phyloP scores from a whole-genome alignment of 2,797 vertebrate genomes.

The Manis crassicaudata region DNA sequence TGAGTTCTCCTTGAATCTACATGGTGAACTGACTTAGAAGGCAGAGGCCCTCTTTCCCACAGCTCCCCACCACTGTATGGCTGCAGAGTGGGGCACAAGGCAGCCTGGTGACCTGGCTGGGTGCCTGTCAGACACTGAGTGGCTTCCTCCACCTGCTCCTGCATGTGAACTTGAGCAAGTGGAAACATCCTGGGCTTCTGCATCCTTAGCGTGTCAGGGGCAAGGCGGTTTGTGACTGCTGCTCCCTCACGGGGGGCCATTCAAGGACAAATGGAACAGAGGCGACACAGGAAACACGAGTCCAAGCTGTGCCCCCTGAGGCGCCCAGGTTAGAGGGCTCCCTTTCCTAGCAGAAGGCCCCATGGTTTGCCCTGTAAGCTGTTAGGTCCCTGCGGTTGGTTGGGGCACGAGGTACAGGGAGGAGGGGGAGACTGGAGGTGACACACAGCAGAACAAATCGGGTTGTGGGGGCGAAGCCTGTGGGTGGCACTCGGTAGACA shows the following conservation, averaged over 20 bases:
- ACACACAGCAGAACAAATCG: background rate
- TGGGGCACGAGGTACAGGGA: background rate
- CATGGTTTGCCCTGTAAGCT: background rate
- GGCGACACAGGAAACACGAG: background rate
- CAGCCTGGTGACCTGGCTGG: background rate
- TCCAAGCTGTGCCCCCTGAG: background rate
- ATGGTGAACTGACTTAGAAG: background rate
- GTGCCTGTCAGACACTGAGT: background rate
- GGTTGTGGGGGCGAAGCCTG: background rate
- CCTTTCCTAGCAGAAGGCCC: background rate
- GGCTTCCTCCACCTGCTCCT: background rate
- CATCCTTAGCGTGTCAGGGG: background rate
- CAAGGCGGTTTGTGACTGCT: background rate
- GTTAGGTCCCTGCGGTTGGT: background rate
- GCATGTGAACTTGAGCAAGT: background rate
- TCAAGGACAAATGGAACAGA: background rate
- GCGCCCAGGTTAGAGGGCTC: background rate
- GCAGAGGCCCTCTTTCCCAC: no score
- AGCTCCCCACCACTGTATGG: no score
- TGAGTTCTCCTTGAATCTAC: background rate
- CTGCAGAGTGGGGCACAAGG: background rate
- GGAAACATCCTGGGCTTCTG: background rate
- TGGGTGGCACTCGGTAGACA: background rate
- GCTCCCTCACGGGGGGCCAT: background rate
- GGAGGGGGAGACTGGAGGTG: background rate